Evolutionary conservation across 2,797 vertebrate species (phyloP).

Genomic region (Pagetopsis macropterus): DNA sequence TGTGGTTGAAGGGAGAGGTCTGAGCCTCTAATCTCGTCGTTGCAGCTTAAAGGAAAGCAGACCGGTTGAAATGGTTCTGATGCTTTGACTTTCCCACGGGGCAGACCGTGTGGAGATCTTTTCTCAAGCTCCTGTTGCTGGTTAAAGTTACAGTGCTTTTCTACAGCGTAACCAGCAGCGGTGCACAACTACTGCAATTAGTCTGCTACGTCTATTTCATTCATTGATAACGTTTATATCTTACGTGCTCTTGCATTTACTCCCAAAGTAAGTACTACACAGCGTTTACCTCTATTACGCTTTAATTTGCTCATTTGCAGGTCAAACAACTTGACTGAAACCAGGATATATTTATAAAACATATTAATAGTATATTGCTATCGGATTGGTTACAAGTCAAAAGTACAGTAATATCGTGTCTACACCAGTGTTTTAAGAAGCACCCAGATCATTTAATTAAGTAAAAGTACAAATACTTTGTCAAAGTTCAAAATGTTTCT

Average conservation of each 20-base stretch:
- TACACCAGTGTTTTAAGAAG: too few relatives aligned
- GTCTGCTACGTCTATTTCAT: conserved; percentile 9
- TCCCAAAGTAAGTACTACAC: too few relatives aligned
- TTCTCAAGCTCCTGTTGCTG: conserved; percentile 28
- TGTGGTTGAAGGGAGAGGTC: conserved; percentile 12
- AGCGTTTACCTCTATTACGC: too few relatives aligned
- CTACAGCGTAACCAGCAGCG: conserved; percentile 26
- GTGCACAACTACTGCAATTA: conserved; percentile 15
- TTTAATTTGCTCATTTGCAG: too few relatives aligned
- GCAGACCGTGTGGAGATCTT: not conserved
- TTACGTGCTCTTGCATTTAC: not conserved
- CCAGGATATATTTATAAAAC: too few relatives aligned
- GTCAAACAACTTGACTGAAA: too few relatives aligned
- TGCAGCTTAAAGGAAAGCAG: conserved; percentile 36
- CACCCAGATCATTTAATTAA: too few relatives aligned
- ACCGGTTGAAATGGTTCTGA: conserved; percentile 41
- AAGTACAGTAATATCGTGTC: too few relatives aligned
- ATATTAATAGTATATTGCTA: too few relatives aligned
- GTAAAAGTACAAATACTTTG: too few relatives aligned
- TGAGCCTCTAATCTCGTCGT: conserved; percentile 55
- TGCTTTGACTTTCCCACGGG: conserved; percentile 16
- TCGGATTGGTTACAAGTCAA: too few relatives aligned
- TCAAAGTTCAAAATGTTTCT: too few relatives aligned
- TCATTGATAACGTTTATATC: not conserved
- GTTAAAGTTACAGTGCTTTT: conserved; percentile 22